Percentiles rank a stretch among this genome's conserved stretches.
These are phyloP conservation scores for Gephyroberyx darwinii DNA, from an alignment of 2,797 vertebrate genomes.

Conservation along the genomic window DNA sequence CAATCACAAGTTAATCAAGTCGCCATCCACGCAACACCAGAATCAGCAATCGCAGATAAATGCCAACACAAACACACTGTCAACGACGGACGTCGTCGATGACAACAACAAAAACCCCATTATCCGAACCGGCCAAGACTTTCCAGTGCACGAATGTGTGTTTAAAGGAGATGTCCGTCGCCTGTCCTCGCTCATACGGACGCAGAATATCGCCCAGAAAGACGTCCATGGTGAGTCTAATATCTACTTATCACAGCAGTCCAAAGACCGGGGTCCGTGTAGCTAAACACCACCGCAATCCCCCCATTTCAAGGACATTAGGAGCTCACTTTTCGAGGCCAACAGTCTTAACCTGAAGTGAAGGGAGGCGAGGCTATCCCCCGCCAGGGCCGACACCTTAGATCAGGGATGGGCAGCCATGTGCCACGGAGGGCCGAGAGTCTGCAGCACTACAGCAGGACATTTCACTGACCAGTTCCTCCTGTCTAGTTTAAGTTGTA, in stretches of 20 bases:
- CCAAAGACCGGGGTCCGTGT: not conserved
- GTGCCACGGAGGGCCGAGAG: too few relatives aligned
- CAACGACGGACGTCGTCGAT: slow-evolving; percentile 73
- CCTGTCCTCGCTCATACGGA: slow-evolving; percentile 95
- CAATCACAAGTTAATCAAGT: slow-evolving; percentile 85
- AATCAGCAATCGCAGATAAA: slow-evolving; percentile 76
- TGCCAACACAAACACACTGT: slow-evolving; percentile 76
- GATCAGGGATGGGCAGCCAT: not conserved
- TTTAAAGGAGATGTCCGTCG: slow-evolving; percentile 94
- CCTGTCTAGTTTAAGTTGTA: too few relatives aligned
- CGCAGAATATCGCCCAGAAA: slow-evolving; percentile 96
- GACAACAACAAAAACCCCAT: slow-evolving; percentile 83
- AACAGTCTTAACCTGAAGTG: slow-evolving; percentile 23
- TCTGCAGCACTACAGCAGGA: too few relatives aligned
- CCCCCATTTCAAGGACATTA: slow-evolving; percentile 25
- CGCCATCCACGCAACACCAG: slow-evolving; percentile 70
- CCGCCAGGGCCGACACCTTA: slow-evolving; percentile 42
- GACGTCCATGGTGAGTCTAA: slow-evolving; percentile 91
- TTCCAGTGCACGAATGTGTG: slow-evolving; percentile 95
- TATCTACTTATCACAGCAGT: slow-evolving; percentile 2
- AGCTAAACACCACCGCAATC: not conserved
- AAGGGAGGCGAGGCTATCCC: slow-evolving; percentile 47
- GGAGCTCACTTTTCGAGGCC: slow-evolving; percentile 47
- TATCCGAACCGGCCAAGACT: slow-evolving; percentile 78
- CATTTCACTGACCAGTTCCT: too few relatives aligned